Base-by-base conservation (phyloP, 1,140 invertebrate species). In the Musca domestica region DNA sequence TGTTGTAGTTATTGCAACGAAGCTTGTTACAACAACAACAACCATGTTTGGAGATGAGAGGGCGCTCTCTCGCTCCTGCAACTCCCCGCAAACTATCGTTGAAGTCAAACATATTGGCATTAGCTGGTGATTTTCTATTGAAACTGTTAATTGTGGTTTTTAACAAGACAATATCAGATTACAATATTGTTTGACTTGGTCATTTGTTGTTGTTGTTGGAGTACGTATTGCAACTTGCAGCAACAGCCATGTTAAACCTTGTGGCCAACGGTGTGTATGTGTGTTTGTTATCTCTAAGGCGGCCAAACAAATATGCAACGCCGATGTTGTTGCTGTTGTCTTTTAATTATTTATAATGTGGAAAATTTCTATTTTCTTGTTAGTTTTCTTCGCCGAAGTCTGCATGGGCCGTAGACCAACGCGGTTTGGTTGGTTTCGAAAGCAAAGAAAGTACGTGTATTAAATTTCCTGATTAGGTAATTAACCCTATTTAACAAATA, bases 121-220 rank as follows among this genome's bases (percentile, higher is more conserved):
- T 61, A 61, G 56, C 56, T 61, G 56, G 56, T 61, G 56, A 61
- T 61, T 61, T 61, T 61, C 56, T 61, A 61, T 61, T 61, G 56
- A 61, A 61, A 61, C 56, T 61, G 56, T 61, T 61, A 61, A 61
- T 61, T 61, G 56, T 61, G 56, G 56, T 61, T 61, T 61, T 61
- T 34, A 61, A 61, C 56, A 61, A 61, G 56, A 61, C 56, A 61
- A 61, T 61, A 61, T 61, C 56, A 61, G 56, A 61, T 61, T 61
- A 61, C 56, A 61, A 61, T 30, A 41, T 61, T 27, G 34, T 61
- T 61, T 61, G 17, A 56, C 34, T 41, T 41, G 34, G 34, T 41
- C 34, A 41, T 41, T 41, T 41, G 34, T 41, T 41, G 34, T 41
- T 41, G 34, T 41, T 41, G 34, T 12, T 7, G 10, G 34, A 10